Conservation (phyloP, 2,113 vertebrate genomes). For the Chloebia gouldiae region DNA sequence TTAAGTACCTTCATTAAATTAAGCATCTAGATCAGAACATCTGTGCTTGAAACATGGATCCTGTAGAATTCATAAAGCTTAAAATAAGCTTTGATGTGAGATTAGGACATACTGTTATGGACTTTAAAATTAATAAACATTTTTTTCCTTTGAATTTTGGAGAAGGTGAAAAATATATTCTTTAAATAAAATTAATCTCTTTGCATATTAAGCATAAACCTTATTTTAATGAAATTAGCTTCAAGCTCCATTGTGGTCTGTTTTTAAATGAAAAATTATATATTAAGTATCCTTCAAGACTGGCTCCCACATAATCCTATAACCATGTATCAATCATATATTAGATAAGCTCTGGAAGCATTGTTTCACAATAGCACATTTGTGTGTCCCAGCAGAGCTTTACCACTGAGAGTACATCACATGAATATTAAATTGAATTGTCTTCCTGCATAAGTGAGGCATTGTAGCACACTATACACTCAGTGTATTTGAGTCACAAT, state of each 20-base stretch:
- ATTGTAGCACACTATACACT: background rate
- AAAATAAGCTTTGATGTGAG: background rate
- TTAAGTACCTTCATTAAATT: background rate
- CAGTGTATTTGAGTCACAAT: background rate
- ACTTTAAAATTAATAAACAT: background rate
- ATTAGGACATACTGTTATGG: background rate
- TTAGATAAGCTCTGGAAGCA: background rate
- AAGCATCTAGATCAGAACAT: background rate
- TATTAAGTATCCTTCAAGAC: background rate
- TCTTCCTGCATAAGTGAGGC: background rate
- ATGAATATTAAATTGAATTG: background rate
- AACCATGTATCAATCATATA: rapidly evolving
- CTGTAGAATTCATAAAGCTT: background rate
- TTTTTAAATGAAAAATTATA: background rate
- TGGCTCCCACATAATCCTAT: background rate
- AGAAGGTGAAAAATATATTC: background rate
- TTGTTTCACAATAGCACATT: background rate
- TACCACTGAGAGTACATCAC: background rate
- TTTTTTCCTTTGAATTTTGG: background rate
- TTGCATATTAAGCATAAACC: background rate
- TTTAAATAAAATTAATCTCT: background rate
- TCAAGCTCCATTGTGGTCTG: background rate
- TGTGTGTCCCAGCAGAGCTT: background rate
- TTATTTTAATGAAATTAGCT: background rate
- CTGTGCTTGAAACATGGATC: background rate